These are phyloP conservation scores for Trogon melanurus DNA, from an alignment of 2,113 vertebrate species.

Conservation along the genomic window DNA sequence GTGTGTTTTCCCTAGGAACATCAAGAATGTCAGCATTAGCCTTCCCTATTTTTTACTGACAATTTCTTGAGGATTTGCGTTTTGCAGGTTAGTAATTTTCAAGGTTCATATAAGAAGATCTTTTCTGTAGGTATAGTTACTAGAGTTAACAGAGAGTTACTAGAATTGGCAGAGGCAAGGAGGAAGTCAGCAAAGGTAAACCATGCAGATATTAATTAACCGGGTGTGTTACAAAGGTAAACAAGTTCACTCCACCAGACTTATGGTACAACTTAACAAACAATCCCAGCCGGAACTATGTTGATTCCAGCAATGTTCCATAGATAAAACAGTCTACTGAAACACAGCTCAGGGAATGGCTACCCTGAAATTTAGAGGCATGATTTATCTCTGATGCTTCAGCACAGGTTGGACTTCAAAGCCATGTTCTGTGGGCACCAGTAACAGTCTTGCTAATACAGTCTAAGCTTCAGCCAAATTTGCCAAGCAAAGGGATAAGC, in stretches of 20 bases:
- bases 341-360: neutral
- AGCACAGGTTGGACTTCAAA: neutral
- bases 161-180: neutral
- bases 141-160: neutral
- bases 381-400: neutral
- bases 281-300: neutral
- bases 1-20: neutral
- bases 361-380: neutral
- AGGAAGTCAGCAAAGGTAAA: neutral
- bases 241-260: neutral
- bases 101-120: neutral
- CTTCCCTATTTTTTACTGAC: neutral
- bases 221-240: neutral
- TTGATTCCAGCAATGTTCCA: neutral
- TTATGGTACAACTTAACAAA: neutral
- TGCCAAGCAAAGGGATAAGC: neutral
- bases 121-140: neutral
- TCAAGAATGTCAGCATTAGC: accelerated
- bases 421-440: neutral
- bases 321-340: neutral
- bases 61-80: neutral
- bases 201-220: neutral
- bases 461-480: neutral
- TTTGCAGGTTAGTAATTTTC: neutral
- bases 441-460: neutral